Evolutionary conservation across 1,140 invertebrate species (phyloP), one percentile per base, ranked within the genome.

Genomic region (Philotrypesis tridentata): DNA sequence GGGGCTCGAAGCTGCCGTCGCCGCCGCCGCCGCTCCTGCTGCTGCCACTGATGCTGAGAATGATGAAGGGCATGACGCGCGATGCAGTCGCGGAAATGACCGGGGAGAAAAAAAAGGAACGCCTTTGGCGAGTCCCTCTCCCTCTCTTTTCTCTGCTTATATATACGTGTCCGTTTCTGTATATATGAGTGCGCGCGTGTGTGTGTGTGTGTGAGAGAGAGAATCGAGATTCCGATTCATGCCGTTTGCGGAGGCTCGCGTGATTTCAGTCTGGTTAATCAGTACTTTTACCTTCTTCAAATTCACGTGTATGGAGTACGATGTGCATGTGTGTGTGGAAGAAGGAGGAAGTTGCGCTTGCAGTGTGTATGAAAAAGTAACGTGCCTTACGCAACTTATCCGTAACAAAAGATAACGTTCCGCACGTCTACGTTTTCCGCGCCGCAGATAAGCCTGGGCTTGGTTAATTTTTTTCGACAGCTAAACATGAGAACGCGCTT

Each of bases 401-500:
- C 2, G 23, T 65, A 65, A 23, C 8, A 61, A 23, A 23, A 25
- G 61, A 65, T 65, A 65, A 65, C 12, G 7, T 27, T 55, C 9
- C 61, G 61, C 23, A 37, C 25, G 25, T 1, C 23, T 65, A 29
- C 7, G 21, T 61, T 23, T 29, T 65, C 25, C 61, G 8, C 23
- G 61, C 5, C n/a, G 61, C 9, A 68, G 65, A 78, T 78, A 68
- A 55, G 48, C 4, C 48, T 5, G n/a, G 14, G 17, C 48, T n/a
- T 5, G 14, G 11, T n/a, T 37, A 1, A 77, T 77, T 77, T 74
- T 43, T 77, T 23, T n/a, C 11, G 25, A 8, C 23, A 43, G 27
- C 37, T 78, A 78, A 78, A 79, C 70, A 79, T 37, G 63, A 65
- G 76, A 48, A 68, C 37, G 17, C 14, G 40, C 23, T 43, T 76